Evolutionary conservation across 2,888 invertebrate species (phyloP), one percentile per base, ranked within the genome.

Genomic region (Hirtodrosophila cameraria): DNA sequence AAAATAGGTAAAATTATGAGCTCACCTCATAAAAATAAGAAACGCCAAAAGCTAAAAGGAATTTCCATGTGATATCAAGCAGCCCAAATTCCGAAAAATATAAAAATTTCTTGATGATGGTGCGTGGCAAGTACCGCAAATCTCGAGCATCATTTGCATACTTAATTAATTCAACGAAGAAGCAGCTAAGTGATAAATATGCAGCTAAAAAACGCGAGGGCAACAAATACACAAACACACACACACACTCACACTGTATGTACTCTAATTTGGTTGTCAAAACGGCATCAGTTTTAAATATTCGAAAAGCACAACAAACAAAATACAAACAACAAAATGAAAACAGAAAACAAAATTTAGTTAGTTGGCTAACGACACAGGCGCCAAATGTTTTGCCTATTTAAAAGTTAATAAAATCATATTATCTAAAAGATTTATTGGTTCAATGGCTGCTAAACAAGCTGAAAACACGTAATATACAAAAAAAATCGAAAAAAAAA

Each of bases 201-300:
- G 43, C 74, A 64, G 45, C 46, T 36, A 39, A 65, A 39, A 65
- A 46, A 45, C 11, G 5, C 55, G 35, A 64, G 62, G 39, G 36
- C 33, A 62, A 72, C 45, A 54, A 58, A 50, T 23, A 61, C 12
- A 36, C n/a, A n/a, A n/a, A n/a, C n/a, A n/a, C n/a, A n/a, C n/a
- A n/a, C n/a, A n/a, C n/a, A n/a, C n/a, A n/a, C n/a, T n/a, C n/a
- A n/a, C 45, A 59, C 48, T 48, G 57, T 61, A 42, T 62, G 69
- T 80, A 82, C 84, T 82, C 82, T 82, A 82, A 82, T 82, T 82
- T 86, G 82, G 81, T 86, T 82, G 82, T 82, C 86, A 86, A 82
- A 82, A 80, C 69, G 71, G 63, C 76, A 70, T 76, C 64, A 79
- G 59, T 60, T 63, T 78, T 52, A 58, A 69, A 54, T 61, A 46